Base-by-base conservation (phyloP, 64 coral and sea anemone species). In the Actinia tenebrosa region DNA sequence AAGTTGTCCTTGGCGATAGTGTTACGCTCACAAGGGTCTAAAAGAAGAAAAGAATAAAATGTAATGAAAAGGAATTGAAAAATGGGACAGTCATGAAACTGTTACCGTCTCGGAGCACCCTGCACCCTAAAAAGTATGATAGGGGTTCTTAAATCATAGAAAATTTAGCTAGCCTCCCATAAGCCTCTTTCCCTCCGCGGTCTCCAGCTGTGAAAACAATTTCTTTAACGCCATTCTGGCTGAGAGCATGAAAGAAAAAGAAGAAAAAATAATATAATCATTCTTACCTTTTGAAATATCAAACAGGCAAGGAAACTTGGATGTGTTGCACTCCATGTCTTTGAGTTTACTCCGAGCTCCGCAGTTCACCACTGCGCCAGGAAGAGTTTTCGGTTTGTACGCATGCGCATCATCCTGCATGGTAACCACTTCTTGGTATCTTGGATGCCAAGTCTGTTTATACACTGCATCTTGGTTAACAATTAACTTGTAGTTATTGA, bases 11-110 rank as follows among this genome's bases (percentile, higher is more conserved):
- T 62, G 1, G 91, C 93, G 52, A 99, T 79, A 56, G 94, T 99
- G 83, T 95, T 95, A 45, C 91, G 92, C 66, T 99, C 97, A 30
- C 97, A 99, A 16, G 97, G 97, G 91, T 99, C 97, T 99, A 64
- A 88, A 85, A 16, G 62, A 2, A 19, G 80, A 83, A 43, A 83
- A 58, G 9, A 53, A 53, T 83, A 4, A 52, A 83, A 54, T 23
- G 0, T 7, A 53, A 83, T 10, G 7, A 46, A 19, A 45, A 45
- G 46, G 18, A 5, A 47, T 11, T 10, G 17, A 47, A n/a, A 37
- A 19, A 7, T 20, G 18, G 60, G 60, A 19, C 15, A 19, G 16
- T 0, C 30, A 18, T 61, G 18, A 61, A 19, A 37, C 30, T 0
- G 30, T 37, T 37, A 37, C 1, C 1, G 30, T 37, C 30, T 37